Evolutionary conservation across 2,113 vertebrate species (phyloP).

Genomic region (Lutjanus erythropterus): DNA sequence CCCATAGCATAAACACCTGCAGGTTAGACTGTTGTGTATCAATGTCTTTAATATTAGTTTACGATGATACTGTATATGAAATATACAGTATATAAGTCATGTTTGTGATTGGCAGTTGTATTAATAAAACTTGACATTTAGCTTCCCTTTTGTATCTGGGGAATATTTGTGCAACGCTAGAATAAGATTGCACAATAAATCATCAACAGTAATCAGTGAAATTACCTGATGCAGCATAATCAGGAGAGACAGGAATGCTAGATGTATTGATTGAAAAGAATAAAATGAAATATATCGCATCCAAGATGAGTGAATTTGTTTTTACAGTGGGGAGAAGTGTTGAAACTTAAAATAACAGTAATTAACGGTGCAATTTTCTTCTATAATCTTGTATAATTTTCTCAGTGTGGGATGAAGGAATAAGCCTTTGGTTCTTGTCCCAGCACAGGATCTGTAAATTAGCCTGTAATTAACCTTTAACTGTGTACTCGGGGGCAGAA

Average conservation of each 20-base stretch:
- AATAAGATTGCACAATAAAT: conserved; percentile 4
- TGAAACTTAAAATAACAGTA: conserved; percentile 2
- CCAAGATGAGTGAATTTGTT: conserved; percentile 2
- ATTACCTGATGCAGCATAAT: conserved; percentile 6
- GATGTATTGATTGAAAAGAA: neutral
- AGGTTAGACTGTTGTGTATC: neutral
- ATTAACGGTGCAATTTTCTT: neutral
- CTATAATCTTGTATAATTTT: conserved; percentile 13
- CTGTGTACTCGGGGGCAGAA: neutral
- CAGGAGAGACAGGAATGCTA: neutral
- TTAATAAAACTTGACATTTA: neutral
- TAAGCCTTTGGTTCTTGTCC: conserved; percentile 14
- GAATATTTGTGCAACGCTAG: neutral
- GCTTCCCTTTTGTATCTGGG: neutral
- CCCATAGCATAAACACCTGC: neutral
- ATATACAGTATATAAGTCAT: neutral
- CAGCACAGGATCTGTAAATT: conserved; percentile 25
- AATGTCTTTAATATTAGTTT: neutral
- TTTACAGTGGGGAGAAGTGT: neutral
- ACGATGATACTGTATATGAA: neutral
- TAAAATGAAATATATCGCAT: neutral
- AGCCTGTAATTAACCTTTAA: conserved; percentile 47
- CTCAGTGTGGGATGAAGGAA: conserved; percentile 7
- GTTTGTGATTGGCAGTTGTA: neutral
- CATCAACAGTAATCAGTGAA: conserved; percentile 15